Evolutionary conservation across 1,140 invertebrate species (phyloP).

Genomic region (Thaumatotibia leucotreta): DNA sequence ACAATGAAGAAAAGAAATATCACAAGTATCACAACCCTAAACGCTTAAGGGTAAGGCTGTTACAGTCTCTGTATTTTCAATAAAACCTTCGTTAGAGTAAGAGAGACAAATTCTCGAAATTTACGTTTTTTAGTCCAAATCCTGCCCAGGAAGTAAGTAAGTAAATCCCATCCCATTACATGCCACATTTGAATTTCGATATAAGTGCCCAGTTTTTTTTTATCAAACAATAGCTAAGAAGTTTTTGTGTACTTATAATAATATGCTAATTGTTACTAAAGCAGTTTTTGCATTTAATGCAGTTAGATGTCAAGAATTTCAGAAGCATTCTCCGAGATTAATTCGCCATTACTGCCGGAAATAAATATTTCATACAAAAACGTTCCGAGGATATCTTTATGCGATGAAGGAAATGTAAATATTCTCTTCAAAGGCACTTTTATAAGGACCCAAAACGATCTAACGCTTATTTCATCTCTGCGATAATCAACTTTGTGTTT

Average conservation of each 20-base stretch:
- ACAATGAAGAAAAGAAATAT: neutral
- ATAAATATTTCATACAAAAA: constrained; percentile 47
- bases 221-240: no score
- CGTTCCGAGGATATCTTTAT: neutral
- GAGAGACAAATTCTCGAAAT: no score
- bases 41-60: no score
- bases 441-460: neutral
- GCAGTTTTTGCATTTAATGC: neutral
- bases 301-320: constrained; percentile 27
- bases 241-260: no score
- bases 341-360: constrained; percentile 40
- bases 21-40: no score
- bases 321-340: constrained; percentile 39
- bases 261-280: neutral
- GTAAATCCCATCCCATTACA: no score
- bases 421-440: neutral
- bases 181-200: no score
- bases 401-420: neutral
- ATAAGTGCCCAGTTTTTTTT: no score
- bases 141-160: no score
- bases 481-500: neutral
- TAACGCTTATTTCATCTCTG: neutral
- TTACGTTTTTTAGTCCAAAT: no score
- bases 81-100: no score
- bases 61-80: no score